Percentiles rank a stretch among this genome's conserved stretches.
Evolutionary conservation across 2,888 invertebrate species (phyloP).

Genomic region (Rhorus exstirpatorius): DNA sequence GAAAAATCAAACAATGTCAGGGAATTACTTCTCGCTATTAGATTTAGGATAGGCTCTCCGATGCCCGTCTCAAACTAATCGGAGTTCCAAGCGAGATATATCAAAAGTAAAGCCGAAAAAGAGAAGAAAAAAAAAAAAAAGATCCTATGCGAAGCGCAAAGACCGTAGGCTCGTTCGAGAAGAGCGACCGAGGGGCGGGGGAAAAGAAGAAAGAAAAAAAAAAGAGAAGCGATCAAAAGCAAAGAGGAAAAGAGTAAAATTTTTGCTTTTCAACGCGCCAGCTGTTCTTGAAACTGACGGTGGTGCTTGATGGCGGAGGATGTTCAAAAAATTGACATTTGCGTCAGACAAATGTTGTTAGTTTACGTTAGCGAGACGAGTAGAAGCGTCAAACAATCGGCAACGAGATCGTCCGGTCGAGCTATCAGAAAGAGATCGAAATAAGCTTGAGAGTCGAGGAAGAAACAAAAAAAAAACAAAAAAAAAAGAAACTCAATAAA

Average conservation of each 20-base stretch:
- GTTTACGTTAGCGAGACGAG: slow-evolving; percentile 26
- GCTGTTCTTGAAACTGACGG: slow-evolving; percentile 83
- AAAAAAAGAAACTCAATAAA: no score
- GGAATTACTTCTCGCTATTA: slow-evolving; percentile 81
- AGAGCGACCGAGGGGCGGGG: neutral
- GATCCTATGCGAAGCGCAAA: neutral
- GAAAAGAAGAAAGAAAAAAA: neutral
- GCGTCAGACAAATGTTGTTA: slow-evolving; percentile 68
- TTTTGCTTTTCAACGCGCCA: neutral
- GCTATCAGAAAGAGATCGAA: slow-evolving; percentile 49
- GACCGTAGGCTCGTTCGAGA: neutral
- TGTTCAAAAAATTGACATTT: slow-evolving; percentile 75
- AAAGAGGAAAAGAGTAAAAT: slow-evolving; percentile 1
- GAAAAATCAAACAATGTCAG: slow-evolving; percentile 78
- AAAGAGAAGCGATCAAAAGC: neutral
- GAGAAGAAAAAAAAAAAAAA: neutral
- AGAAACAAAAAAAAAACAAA: neutral
- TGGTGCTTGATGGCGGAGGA: slow-evolving; percentile 76
- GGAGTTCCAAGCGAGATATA: slow-evolving; percentile 43
- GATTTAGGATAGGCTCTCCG: slow-evolving; percentile 80
- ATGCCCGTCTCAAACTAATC: slow-evolving; percentile 54
- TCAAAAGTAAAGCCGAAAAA: slow-evolving; percentile 39
- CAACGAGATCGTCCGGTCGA: slow-evolving; percentile 41
- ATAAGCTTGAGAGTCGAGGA: neutral
- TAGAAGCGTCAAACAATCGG: slow-evolving; percentile 44